Conservation (phyloP, 2,888 invertebrate genomes). For the Himalopsyche anomala region DNA sequence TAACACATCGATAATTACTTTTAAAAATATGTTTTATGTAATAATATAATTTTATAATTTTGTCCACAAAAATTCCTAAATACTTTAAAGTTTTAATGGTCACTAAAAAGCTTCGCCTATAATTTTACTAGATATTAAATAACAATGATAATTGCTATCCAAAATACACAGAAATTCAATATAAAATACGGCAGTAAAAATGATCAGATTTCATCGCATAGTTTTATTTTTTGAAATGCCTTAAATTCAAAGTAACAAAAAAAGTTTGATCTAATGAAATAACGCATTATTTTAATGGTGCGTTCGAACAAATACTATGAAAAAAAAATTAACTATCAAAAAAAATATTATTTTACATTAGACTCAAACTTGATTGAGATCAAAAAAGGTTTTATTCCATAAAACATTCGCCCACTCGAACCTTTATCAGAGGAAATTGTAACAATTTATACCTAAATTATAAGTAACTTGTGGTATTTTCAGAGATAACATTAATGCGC, state of each 20-base stretch:
- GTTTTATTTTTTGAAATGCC: not conserved
- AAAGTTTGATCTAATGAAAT: not conserved
- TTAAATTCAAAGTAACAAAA: not conserved
- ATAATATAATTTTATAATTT: too few relatives aligned
- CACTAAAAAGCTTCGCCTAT: too few relatives aligned
- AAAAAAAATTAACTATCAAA: conserved; percentile 14
- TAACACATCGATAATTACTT: too few relatives aligned
- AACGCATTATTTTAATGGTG: not conserved
- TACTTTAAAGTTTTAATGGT: too few relatives aligned
- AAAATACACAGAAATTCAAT: too few relatives aligned
- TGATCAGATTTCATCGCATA: not conserved
- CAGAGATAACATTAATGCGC: conserved; percentile 48
- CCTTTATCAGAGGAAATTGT: conserved; percentile 28
- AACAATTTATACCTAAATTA: conserved; percentile 34
- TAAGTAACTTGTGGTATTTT: conserved; percentile 12
- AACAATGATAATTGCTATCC: too few relatives aligned
- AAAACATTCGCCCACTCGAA: not conserved
- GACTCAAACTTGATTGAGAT: conserved; percentile 25
- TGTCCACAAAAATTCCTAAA: too few relatives aligned
- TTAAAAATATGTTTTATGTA: too few relatives aligned
- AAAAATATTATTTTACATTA: conserved; percentile 30
- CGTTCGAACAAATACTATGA: not conserved
- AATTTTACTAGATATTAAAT: too few relatives aligned
- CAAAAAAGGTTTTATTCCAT: conserved; percentile 34
- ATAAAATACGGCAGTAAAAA: not conserved